These are phyloP conservation scores for Sitta europaea DNA, from an alignment of 2,113 vertebrate species.

Conservation along the genomic window DNA sequence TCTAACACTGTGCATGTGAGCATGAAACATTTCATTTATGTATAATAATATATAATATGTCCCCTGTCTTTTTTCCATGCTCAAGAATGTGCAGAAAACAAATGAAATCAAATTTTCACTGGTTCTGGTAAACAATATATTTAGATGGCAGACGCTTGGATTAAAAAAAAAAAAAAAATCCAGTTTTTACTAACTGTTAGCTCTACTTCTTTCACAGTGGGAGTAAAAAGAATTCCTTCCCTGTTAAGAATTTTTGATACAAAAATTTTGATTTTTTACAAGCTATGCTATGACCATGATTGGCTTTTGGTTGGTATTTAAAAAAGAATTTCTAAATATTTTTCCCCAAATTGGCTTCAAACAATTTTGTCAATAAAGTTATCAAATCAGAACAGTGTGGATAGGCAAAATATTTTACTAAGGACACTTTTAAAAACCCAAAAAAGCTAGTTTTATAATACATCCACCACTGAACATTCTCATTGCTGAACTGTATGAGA, in stretches of 20 bases:
- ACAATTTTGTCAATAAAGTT: not conserved
- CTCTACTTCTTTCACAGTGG: not conserved
- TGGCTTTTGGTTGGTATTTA: not conserved
- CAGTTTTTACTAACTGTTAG: not conserved
- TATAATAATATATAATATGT: too few relatives aligned
- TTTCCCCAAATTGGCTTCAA: not conserved
- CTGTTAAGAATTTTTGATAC: not conserved
- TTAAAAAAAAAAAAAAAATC: not conserved
- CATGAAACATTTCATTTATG: not conserved
- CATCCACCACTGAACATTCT: not conserved
- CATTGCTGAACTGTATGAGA: not conserved
- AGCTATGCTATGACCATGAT: rapidly evolving
- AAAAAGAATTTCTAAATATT: not conserved
- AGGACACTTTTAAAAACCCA: not conserved
- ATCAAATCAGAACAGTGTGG: not conserved
- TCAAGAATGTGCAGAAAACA: not conserved
- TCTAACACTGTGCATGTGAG: not conserved
- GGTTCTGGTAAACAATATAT: not conserved
- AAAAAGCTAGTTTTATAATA: not conserved
- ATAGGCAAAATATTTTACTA: not conserved
- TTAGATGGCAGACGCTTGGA: not conserved
- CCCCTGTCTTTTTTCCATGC: too few relatives aligned
- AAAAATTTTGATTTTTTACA: too few relatives aligned
- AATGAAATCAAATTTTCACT: not conserved
- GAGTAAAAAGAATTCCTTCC: not conserved